Percentiles rank a stretch among this genome's conserved stretches.
phyloP scores from a whole-genome alignment of 2,888 invertebrate genomes.

The Dicyrtomina minuta region DNA sequence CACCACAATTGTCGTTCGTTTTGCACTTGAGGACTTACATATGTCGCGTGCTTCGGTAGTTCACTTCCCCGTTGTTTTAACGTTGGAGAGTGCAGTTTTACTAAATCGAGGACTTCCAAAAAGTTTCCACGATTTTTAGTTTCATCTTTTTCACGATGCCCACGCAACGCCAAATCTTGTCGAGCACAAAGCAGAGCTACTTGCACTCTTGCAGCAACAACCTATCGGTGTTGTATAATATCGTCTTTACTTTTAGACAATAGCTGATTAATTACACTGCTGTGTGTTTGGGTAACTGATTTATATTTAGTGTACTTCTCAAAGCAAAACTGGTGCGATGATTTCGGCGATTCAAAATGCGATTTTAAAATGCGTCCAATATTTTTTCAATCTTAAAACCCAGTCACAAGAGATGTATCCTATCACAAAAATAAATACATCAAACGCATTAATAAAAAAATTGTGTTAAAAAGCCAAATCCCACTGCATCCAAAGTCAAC shows the following conservation, averaged over 20 bases:
- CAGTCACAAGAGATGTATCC: not conserved
- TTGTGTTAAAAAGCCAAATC: too few relatives aligned
- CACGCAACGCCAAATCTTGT: not conserved
- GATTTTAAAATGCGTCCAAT: not conserved
- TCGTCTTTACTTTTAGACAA: not conserved
- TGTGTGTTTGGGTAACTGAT: not conserved
- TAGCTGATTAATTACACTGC: not conserved
- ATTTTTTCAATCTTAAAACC: conserved; percentile 11
- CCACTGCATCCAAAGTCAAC: too few relatives aligned
- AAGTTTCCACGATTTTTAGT: conserved; percentile 5
- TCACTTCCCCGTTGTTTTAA: not conserved
- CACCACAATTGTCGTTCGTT: not conserved
- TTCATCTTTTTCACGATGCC: conserved; percentile 9
- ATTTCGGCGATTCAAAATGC: not conserved
- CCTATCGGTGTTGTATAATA: not conserved
- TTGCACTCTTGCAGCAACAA: not conserved
- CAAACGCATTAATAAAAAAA: too few relatives aligned
- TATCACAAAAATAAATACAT: too few relatives aligned
- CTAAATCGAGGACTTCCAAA: not conserved
- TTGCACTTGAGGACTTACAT: not conserved
- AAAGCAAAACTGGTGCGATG: not conserved
- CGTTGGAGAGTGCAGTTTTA: not conserved
- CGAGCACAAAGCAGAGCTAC: not conserved
- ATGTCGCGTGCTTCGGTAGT: not conserved
- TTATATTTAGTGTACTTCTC: not conserved